These are phyloP conservation scores for Beris chalybata DNA, from an alignment of 2,888 invertebrate species.

Conservation along the genomic window DNA sequence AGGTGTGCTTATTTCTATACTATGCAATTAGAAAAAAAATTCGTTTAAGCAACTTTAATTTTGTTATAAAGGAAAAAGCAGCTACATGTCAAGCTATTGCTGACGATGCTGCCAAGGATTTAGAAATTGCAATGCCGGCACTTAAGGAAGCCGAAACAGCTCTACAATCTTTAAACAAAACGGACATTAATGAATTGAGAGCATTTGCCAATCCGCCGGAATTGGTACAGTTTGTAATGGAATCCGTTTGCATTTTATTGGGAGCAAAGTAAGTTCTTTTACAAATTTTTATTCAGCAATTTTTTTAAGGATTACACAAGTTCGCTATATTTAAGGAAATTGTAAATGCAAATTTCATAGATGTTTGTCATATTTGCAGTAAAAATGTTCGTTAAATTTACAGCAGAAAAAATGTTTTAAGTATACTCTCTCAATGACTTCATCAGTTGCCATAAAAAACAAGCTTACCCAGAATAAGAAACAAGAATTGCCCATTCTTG, in stretches of 20 bases:
- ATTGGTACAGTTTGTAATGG: conserved; percentile 87
- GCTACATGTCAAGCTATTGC: conserved; percentile 80
- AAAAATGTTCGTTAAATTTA: no score
- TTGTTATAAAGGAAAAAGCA: conserved; percentile 68
- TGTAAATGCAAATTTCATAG: no score
- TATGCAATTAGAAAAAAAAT: no score
- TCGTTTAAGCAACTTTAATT: conserved; percentile 21
- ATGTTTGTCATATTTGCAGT: no score
- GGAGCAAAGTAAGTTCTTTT: conserved; percentile 70
- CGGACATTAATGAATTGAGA: conserved; percentile 86
- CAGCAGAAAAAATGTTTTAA: no score
- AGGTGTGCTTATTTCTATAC: conserved; percentile 57
- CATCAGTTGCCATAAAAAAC: no score
- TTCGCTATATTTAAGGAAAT: no score
- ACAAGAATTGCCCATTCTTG: no score
- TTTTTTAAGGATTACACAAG: no score
- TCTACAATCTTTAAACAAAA: conserved; percentile 81
- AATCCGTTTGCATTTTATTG: conserved; percentile 83
- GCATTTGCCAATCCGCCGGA: conserved; percentile 87
- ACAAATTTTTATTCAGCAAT: no score
- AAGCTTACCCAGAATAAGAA: no score
- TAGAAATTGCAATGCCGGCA: conserved; percentile 84
- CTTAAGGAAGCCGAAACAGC: conserved; percentile 83
- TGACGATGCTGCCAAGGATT: conserved; percentile 78
- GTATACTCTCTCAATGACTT: no score